Base-by-base conservation (phyloP, 2,888 invertebrate species). In the Lasioglossum lativentre region DNA sequence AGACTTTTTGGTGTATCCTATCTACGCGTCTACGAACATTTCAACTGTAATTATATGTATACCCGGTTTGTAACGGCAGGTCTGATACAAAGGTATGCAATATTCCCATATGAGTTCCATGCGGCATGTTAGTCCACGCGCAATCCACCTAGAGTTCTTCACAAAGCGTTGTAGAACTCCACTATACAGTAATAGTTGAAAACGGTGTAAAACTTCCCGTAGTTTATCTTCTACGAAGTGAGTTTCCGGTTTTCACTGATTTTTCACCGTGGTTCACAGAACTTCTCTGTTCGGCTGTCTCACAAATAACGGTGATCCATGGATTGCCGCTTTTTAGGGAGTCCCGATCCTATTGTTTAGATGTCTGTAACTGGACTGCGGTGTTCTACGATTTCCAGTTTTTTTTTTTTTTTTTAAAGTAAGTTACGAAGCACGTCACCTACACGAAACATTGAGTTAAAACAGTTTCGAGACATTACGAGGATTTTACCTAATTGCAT, bases 181-280 rank as follows among this genome's bases (percentile, higher is more conserved):
- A n/a, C n/a, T n/a, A n/a, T n/a, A n/a, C n/a, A n/a, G 30, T 63
- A 63, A 63, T 63, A 30, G 63, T 30, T 16, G 63, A 30, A 30
- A 30, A 63, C 19, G 6, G 63, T 63, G 63, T 63, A 63, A 63
- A 63, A 63, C 19, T 16, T 63, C 8, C 19, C n/a, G 16, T 16
- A 63, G 63, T 63, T 19, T 63, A 63, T 30, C 63, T 63, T 30
- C 16, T 19, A 6, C 63, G 63, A 63, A 30, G 14, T 2, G 63
- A 63, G 63, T 63, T 63, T 63, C 19, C 30, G 63, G 30, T 30
- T 63, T 63, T 63, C 63, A 63, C 19, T 63, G 63, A 63, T 63
- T 63, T 63, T 63, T 30, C 63, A 63, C 16, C 30, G 30, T 30
- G 63, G 56, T 8, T 63, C 6, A 30, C 27, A 30, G 14, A 19